Base-by-base conservation (phyloP, 1,140 invertebrate genomes). In the Saccostrea echinata region DNA sequence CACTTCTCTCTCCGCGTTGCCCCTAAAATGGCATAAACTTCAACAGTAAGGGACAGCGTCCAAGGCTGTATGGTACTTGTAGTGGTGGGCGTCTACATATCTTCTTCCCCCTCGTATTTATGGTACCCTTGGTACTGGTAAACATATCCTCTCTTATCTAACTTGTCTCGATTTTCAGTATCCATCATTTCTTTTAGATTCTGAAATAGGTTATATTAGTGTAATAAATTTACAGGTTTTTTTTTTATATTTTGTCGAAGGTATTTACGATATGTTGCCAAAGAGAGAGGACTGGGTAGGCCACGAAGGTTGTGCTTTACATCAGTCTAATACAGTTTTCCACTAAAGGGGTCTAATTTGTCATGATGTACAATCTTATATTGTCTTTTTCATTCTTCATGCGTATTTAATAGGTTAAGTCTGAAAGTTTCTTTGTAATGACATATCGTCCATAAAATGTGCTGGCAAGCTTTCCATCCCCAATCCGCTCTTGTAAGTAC, bases 21-120 rank as follows among this genome's bases (percentile, higher is more conserved):
- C 57, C 18, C 4, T 85, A 35, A 85, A 85, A 52, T 71, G 84
- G 27, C 61, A 85, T n/a, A 85, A n/a, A 18, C 30, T 71, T 13
- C 84, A 85, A 64, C 51, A 85, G 13, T 24, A 85, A 0, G 61
- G 84, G 3, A 85, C 84, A 64, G 9, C 24, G 21, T 76, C 61
- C 0, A 85, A 18, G 0, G 61, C 30, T 1, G 52, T 27, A 51
- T 71, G 84, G n/a, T 85, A 85, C 3, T 85, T 85, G 84, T 35
- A 85, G 21, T 85, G 71, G 51, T 85, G 57, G 16, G 61, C 27
- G 21, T 76, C 61, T 21, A 85, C 64, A 35, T 51, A 64, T 0
- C 84, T 6, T 24, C 8, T 8, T 85, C 84, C 11, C 64, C 57
- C 11, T 27, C 57, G 30, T 43, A 85, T 61, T 85, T 85, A 9